Percentiles rank a stretch among this genome's conserved stretches.
Evolutionary conservation across 2,888 invertebrate species (phyloP).

Genomic region (Villa cingulata): DNA sequence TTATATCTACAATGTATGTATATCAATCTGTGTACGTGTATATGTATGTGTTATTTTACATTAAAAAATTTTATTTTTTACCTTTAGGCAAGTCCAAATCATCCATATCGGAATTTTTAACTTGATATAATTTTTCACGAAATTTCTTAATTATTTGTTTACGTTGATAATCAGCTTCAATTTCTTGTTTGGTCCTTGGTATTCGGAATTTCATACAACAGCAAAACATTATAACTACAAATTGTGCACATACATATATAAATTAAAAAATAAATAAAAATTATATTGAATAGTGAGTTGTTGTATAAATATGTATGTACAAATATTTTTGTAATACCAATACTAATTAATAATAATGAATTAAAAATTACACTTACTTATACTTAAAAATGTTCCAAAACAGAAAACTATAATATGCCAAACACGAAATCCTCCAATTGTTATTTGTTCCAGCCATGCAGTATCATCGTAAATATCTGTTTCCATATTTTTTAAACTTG

Average conservation of each 20-base stretch:
- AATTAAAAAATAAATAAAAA: neutral
- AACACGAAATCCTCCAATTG: slow-evolving; percentile 54
- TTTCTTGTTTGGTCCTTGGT: slow-evolving; percentile 88
- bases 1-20: too few relatives aligned
- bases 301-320: too few relatives aligned
- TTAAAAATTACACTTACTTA: too few relatives aligned
- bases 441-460: slow-evolving; percentile 59
- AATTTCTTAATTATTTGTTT: slow-evolving; percentile 73
- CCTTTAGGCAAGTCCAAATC: slow-evolving; percentile 37
- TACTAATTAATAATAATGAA: too few relatives aligned
- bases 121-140: slow-evolving; percentile 62
- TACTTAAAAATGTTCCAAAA: slow-evolving; percentile 45
- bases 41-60: too few relatives aligned
- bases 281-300: too few relatives aligned
- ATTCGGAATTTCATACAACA: slow-evolving; percentile 84
- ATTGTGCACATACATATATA: slow-evolving; percentile 4
- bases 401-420: slow-evolving; percentile 72
- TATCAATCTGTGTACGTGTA: too few relatives aligned
- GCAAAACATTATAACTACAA: slow-evolving; percentile 68
- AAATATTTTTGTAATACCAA: too few relatives aligned
- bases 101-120: slow-evolving; percentile 78
- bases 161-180: slow-evolving; percentile 81
- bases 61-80: too few relatives aligned
- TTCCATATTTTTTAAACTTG: too few relatives aligned
- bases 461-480: slow-evolving; percentile 37